These are phyloP conservation scores for Forbesichthys agassizii DNA, from an alignment of 2,113 vertebrate genomes.

Conservation along the genomic window DNA sequence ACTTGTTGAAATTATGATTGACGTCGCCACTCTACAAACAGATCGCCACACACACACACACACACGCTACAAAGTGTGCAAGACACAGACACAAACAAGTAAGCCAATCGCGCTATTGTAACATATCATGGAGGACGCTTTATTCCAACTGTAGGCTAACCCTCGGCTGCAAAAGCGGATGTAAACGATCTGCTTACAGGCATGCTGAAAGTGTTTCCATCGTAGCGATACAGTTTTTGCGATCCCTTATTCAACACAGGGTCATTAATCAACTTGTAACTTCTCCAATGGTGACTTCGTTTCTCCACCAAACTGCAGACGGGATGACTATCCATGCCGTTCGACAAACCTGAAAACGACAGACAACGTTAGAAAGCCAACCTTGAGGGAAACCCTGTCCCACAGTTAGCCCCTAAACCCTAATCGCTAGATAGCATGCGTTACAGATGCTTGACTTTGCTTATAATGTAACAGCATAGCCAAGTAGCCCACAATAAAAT, in stretches of 20 bases:
- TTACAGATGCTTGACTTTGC: slow-evolving; percentile 46
- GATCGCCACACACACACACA: slow-evolving; percentile 33
- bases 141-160: slow-evolving; percentile 55
- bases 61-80: slow-evolving; percentile 23
- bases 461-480: slow-evolving; percentile 1
- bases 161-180: slow-evolving; percentile 26
- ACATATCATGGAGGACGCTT: slow-evolving; percentile 62
- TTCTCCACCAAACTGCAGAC: slow-evolving; percentile 93
- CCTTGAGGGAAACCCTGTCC: slow-evolving; percentile 55
- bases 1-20: slow-evolving; percentile 57
- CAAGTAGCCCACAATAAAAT: slow-evolving; percentile 33
- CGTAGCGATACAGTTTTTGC: slow-evolving; percentile 97
- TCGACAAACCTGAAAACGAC: slow-evolving; percentile 88
- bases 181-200: slow-evolving; percentile 80
- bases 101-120: slow-evolving; percentile 43
- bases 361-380: slow-evolving; percentile 47
- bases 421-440: slow-evolving; percentile 38
- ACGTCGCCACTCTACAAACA: slow-evolving; percentile 22
- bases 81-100: slow-evolving; percentile 59
- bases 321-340: slow-evolving; percentile 95
- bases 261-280: slow-evolving; percentile 99
- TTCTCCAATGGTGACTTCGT: slow-evolving; percentile 97
- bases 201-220: slow-evolving; percentile 93
- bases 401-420: slow-evolving; percentile 26
- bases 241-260: slow-evolving; percentile 95